Percentiles rank a stretch among this genome's conserved stretches.
Conservation (phyloP, 2,797 vertebrate genomes). For the Naso thynnoides region DNA sequence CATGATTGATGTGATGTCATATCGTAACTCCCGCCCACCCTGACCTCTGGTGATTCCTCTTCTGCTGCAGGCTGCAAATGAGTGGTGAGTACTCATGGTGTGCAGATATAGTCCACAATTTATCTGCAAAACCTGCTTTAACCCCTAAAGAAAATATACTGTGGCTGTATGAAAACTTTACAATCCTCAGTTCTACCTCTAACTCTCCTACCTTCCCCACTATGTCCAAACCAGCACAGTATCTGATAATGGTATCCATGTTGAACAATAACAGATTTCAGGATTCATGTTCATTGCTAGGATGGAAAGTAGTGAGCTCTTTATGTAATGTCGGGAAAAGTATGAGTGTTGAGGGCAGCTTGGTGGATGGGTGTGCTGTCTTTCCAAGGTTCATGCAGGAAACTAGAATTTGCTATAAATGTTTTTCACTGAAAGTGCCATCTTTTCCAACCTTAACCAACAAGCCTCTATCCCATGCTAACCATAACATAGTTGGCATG, state of each 20-base stretch:
- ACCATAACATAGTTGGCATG: background rate
- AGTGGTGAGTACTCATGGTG: constrained; percentile 25
- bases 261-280: background rate
- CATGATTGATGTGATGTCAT: constrained; percentile 74
- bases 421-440: background rate
- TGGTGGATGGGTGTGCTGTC: background rate
- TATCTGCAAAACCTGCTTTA: background rate
- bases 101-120: constrained; percentile 6
- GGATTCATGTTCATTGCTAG: background rate
- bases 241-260: background rate
- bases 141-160: background rate
- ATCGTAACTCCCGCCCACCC: constrained; percentile 49
- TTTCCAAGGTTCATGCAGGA: background rate
- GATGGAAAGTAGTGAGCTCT: background rate
- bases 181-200: background rate
- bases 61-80: constrained; percentile 31
- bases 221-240: background rate
- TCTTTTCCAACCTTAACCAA: background rate
- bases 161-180: background rate
- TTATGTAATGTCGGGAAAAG: background rate
- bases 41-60: constrained; percentile 66
- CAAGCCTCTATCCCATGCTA: too few species aligned
- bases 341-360: background rate
- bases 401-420: background rate
- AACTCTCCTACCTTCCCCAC: background rate